A percentile compares a stretch with the other conserved stretches of the same genome.
Evolutionary conservation across 2,888 invertebrate species (phyloP).

Genomic region (Dynastes hyllus): DNA sequence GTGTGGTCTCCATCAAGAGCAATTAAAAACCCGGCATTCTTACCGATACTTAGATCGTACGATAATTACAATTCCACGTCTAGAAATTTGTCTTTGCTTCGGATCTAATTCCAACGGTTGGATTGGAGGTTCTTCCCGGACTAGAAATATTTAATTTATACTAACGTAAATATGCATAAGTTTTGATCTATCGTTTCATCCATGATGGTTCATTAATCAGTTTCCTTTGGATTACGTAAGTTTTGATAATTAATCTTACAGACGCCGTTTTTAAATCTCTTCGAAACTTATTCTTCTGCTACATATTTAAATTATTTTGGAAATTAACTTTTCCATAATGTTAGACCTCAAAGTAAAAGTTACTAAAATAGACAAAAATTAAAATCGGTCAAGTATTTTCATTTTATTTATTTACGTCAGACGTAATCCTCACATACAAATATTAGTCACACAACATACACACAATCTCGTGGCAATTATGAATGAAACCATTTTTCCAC

Average conservation of each 20-base stretch:
- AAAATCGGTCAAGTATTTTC: no score
- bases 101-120: constrained; percentile 14
- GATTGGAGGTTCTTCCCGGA: not conserved
- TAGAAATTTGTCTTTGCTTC: constrained; percentile 41
- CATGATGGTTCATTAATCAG: constrained; percentile 26
- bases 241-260: constrained; percentile 20
- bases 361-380: no score
- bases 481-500: no score
- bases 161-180: constrained; percentile 11
- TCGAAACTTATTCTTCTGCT: no score
- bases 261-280: not conserved
- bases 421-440: no score
- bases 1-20: constrained; percentile 51
- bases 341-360: no score
- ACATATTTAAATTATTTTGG: no score
- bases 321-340: no score
- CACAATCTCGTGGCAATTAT: no score
- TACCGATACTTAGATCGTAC: constrained; percentile 34
- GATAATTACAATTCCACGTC: constrained; percentile 43
- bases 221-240: not conserved
- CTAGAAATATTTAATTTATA: constrained; percentile 23
- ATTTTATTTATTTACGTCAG: no score
- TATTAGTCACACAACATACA: no score
- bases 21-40: constrained; percentile 51
- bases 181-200: constrained; percentile 16